Evolutionary conservation across 2,113 vertebrate genomes (phyloP), one percentile per base, ranked within the genome.

Genomic region (Paedocypris sp.): DNA sequence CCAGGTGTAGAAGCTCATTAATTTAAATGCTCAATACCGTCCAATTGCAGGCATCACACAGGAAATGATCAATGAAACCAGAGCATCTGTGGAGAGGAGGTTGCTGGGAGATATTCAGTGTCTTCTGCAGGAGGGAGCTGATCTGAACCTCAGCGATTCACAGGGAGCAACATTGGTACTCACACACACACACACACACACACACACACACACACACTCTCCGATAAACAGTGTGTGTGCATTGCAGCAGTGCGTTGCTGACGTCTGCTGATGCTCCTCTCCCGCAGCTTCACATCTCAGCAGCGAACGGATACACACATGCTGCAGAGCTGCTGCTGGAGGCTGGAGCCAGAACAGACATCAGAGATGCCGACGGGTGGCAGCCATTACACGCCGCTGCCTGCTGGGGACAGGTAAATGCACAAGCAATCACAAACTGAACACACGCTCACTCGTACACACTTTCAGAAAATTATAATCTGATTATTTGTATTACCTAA

Each of bases 21-120:
- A n/a, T n/a, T n/a, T n/a, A n/a, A n/a, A n/a, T n/a, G n/a, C n/a
- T n/a, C n/a, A n/a, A n/a, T n/a, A n/a, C n/a, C n/a, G n/a, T n/a
- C n/a, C n/a, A n/a, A n/a, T n/a, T n/a, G n/a, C 81, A 94, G 94
- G 94, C 62, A 94, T 98, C 81, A 98, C 94, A 2, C 94, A 98
- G 71, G 93, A 97, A 70, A 97, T 91, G 80, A 94, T 98, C 82
- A 96, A 98, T 1, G 91, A 93, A 77, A 95, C 90, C 26, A 83
- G 94, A 33, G 91, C 89, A 1, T 88, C 93, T 0, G 87, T 90
- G 0, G 94, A 98, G 84, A 84, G 89, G 77, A 87, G 80, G 73
- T 93, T 98, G 91, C 84, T 95, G 52, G 78, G 79, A 29, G 93
- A 97, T 76, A 89, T 97, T 67, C 88, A 89, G 75, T 88, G 87